Base-by-base conservation (phyloP, 2,888 invertebrate genomes). In the Cryptophagus acutangulus region DNA sequence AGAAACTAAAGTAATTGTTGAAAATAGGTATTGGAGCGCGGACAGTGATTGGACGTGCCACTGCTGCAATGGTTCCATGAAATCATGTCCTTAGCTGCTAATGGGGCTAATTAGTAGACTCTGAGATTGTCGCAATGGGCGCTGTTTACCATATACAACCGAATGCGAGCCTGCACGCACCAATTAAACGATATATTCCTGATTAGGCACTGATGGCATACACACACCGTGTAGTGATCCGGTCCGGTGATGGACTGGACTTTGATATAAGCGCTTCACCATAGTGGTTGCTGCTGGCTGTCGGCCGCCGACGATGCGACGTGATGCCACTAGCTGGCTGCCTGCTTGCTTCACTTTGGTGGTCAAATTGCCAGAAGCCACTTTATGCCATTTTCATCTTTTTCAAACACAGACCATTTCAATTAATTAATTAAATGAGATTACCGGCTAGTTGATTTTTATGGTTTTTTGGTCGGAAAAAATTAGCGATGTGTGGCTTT, bases 51-150 rank as follows among this genome's bases (percentile, higher is more conserved):
- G 61, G 61, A 55, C 59, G 56, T 52, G 51, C 48, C 48, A 6
- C 9, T 15, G 14, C 3, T 31, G 12, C 55, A 50, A 55, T 58
- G 59, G 55, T 63, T 62, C 63, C 60, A 55, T 61, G 63, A 62
- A 62, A 56, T 56, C 57, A 53, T 57, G 57, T 58, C 54, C 53
- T 58, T 57, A 57, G 55, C 58, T 54, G 59, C 57, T 63, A 63
- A 63, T 62, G 62, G 58, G 55, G 42, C 61, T 61, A 63, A 63
- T 63, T 63, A 62, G 62, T 51, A 51, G 55, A 49, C 57, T 31
- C 63, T 54, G 63, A 59, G 63, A 63, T 63, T 63, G 62, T 58
- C 63, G 61, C 61, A 59, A 63, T 62, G 63, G 60, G 58, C 52
- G 58, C 60, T 59, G 56, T 31, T 56, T 55, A 47, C 59, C 59